Conservation (phyloP, 2,113 vertebrate genomes). For the Hydrolagus affinis region DNA sequence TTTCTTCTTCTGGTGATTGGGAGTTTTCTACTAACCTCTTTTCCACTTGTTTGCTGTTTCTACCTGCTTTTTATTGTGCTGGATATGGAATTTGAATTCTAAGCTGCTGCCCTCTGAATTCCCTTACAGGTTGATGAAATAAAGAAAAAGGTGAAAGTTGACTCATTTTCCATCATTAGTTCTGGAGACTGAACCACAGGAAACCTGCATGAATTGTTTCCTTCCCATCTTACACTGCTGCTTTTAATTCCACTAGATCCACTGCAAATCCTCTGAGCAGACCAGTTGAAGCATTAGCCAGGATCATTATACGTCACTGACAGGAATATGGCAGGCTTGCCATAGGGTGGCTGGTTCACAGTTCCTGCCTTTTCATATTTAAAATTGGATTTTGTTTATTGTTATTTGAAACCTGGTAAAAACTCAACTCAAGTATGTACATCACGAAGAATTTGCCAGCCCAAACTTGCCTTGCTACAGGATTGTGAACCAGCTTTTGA, state of each 20-base stretch:
- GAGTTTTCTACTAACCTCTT: conserved; percentile 57
- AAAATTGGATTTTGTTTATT: neutral
- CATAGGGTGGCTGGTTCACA: conserved; percentile 62
- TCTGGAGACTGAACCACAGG: conserved; percentile 87
- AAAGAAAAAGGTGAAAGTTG: conserved; percentile 94
- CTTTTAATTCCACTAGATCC: conserved; percentile 80
- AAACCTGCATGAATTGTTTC: conserved; percentile 84
- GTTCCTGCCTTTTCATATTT: conserved; percentile 18
- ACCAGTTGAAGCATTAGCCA: conserved; percentile 61
- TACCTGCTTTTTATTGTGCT: conserved; percentile 63
- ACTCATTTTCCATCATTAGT: conserved; percentile 94
- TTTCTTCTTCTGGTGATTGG: conserved; percentile 49
- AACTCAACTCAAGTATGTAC: neutral
- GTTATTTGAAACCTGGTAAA: neutral
- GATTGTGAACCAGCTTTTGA: conserved; percentile 67
- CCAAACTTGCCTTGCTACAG: conserved; percentile 41
- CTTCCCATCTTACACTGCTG: conserved; percentile 75
- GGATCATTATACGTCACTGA: conserved; percentile 54
- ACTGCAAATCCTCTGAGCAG: conserved; percentile 66
- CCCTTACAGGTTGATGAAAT: conserved; percentile 96
- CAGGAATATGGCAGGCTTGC: conserved; percentile 55
- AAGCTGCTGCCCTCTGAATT: conserved; percentile 96
- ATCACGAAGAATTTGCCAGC: neutral
- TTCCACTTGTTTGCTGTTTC: conserved; percentile 59
- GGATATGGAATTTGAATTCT: conserved; percentile 65